phyloP scores from a whole-genome alignment of 2,888 invertebrate genomes.

The Sericinus montela region DNA sequence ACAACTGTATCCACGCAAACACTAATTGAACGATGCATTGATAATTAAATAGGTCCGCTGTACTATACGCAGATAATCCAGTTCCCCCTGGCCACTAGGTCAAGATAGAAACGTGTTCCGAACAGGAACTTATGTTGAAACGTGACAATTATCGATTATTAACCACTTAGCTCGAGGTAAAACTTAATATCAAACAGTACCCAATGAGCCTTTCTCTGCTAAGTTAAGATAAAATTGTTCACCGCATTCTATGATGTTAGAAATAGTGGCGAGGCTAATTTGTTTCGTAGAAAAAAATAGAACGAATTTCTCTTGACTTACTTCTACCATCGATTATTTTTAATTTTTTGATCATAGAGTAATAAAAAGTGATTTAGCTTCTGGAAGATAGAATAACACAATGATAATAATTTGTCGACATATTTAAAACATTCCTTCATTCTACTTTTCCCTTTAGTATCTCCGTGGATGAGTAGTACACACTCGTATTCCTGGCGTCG shows the following conservation, averaged over 20 bases:
- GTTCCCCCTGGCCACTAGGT: conserved; percentile 43
- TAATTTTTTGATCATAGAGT: too few relatives aligned
- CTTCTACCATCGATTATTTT: too few relatives aligned
- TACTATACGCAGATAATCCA: conserved; percentile 35
- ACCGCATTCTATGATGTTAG: background rate
- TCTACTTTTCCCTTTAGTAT: too few relatives aligned
- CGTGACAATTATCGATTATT: conserved; percentile 65
- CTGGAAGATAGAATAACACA: too few relatives aligned
- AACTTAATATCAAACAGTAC: conserved; percentile 37
- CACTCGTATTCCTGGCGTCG: too few relatives aligned
- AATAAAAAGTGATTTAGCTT: too few relatives aligned
- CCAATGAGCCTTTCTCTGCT: conserved; percentile 11
- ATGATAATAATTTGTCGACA: too few relatives aligned
- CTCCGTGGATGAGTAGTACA: too few relatives aligned
- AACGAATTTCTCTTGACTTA: too few relatives aligned
- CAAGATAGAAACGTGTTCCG: conserved; percentile 54
- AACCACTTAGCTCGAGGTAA: conserved; percentile 50
- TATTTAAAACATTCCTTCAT: too few relatives aligned
- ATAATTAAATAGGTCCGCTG: conserved; percentile 17
- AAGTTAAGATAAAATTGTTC: conserved; percentile 2
- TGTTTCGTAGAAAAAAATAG: background rate
- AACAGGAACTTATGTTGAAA: conserved; percentile 50
- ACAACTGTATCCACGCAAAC: background rate
- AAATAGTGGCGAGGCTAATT: background rate
- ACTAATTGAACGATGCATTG: background rate